Evolutionary conservation across 2,888 invertebrate genomes (phyloP), one percentile per base, ranked within the genome.

Genomic region (Euplexia lucipara): DNA sequence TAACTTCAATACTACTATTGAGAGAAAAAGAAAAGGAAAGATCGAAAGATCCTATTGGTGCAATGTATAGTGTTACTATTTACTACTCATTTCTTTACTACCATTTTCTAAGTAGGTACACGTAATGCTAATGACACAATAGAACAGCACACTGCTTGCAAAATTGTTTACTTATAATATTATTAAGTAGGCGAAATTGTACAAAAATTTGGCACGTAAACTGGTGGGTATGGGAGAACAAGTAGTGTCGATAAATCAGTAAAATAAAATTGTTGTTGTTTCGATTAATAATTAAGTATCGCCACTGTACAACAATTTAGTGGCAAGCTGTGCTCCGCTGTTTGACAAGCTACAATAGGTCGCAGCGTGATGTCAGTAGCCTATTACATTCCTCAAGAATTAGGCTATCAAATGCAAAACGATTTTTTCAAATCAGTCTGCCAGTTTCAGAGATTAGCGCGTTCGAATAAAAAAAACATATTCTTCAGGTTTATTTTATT

Each of bases 161-260:
- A 34, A 32, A 53, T 65, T 52, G 16, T n/a, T 51, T 42, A 35
- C 9, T 16, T 18, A 22, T 16, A 37, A 37, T 37, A 48, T 48
- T 20, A 34, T 12, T 2, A 20, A 56, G 26, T 37, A 14, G 60
- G 37, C 30, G 37, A 56, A 51, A 61, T 39, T 57, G 22, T 32
- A 57, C 37, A 41, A 41, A 61, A 73, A 60, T 68, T 75, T 75
- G 75, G 75, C 75, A 75, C 75, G 20, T 57, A 63, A 70, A 48
- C 53, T 53, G 14, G 52, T 67, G 51, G 39, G 34, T 54, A 12
- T 14, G 47, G 22, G 22, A 68, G 30, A 49, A 68, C n/a, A 30
- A 49, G 41, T n/a, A n/a, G n/a, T n/a, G n/a, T n/a, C n/a, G n/a
- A n/a, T n/a, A n/a, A 44, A 44, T 14, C 22, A 30, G 1, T 47